A percentile compares a stretch with the other conserved stretches of the same genome.
Evolutionary conservation across 2,797 vertebrate species (phyloP).

Genomic region (Gallinago solitaria): DNA sequence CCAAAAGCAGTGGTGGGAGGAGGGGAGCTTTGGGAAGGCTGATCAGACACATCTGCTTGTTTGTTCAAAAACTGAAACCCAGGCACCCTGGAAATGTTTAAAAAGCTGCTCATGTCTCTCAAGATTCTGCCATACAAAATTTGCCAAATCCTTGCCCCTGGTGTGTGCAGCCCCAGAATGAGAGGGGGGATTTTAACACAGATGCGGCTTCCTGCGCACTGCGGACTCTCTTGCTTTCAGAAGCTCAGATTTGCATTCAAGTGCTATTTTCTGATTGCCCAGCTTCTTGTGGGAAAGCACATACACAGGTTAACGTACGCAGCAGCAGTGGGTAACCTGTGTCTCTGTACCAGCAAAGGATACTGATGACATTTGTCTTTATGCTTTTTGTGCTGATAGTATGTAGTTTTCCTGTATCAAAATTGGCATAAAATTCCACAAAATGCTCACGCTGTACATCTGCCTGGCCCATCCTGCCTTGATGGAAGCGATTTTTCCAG

Average conservation of each 20-base stretch:
- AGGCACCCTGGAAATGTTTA: not conserved
- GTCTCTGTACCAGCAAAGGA: not conserved
- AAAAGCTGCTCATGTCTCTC: not conserved
- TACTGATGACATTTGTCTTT: not conserved
- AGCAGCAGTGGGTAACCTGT: not conserved
- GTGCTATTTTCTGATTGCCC: not conserved
- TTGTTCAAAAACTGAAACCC: conserved; percentile 12
- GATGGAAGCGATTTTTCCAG: not conserved
- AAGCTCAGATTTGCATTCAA: not conserved
- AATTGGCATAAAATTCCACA: not conserved
- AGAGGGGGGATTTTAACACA: not conserved
- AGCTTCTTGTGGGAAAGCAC: not conserved
- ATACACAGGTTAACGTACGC: not conserved
- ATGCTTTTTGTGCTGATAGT: not conserved
- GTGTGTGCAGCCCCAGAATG: not conserved
- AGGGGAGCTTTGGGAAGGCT: not conserved
- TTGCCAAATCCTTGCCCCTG: not conserved
- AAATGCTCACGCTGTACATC: not conserved
- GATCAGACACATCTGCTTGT: conserved; percentile 12
- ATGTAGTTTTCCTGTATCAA: not conserved
- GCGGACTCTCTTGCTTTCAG: not conserved
- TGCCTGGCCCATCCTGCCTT: not conserved
- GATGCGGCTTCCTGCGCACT: not conserved
- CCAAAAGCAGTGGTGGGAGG: not conserved
- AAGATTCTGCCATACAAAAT: not conserved